These are phyloP conservation scores for Macrophya alboannulata DNA, from an alignment of 2,888 invertebrate species.

Conservation along the genomic window DNA sequence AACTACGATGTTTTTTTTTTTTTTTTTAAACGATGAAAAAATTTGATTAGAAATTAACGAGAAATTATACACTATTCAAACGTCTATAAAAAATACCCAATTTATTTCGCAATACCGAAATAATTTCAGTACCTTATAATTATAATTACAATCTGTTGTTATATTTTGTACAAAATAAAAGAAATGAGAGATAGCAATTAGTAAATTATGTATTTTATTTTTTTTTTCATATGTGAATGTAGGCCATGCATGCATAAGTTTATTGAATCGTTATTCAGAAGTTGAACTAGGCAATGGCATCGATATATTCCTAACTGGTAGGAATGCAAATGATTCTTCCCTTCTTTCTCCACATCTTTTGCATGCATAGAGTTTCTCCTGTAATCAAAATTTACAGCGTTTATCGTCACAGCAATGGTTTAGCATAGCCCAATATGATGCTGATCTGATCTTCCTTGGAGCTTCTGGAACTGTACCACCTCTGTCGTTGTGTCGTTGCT, in stretches of 20 bases:
- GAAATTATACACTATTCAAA: conserved; percentile 8
- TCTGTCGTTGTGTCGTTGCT: conserved; percentile 17
- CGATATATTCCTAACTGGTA: background rate
- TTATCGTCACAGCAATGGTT: background rate
- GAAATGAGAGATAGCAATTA: background rate
- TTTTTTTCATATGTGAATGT: background rate
- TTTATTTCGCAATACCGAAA: background rate
- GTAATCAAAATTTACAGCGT: background rate
- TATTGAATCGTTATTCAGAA: background rate
- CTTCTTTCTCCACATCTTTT: background rate
- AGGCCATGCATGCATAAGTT: background rate
- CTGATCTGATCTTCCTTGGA: background rate
- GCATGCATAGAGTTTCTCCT: background rate
- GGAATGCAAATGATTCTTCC: background rate
- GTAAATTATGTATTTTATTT: background rate
- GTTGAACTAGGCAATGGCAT: background rate
- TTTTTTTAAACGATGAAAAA: background rate
- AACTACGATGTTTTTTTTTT: background rate
- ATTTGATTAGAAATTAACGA: background rate
- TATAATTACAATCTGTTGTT: background rate
- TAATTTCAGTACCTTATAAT: background rate
- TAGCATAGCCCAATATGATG: background rate
- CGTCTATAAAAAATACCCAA: background rate
- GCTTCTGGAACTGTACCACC: background rate
- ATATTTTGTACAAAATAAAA: background rate